phyloP scores from a whole-genome alignment of 2,113 vertebrate species.

The Neotragus pygmaeus region DNA sequence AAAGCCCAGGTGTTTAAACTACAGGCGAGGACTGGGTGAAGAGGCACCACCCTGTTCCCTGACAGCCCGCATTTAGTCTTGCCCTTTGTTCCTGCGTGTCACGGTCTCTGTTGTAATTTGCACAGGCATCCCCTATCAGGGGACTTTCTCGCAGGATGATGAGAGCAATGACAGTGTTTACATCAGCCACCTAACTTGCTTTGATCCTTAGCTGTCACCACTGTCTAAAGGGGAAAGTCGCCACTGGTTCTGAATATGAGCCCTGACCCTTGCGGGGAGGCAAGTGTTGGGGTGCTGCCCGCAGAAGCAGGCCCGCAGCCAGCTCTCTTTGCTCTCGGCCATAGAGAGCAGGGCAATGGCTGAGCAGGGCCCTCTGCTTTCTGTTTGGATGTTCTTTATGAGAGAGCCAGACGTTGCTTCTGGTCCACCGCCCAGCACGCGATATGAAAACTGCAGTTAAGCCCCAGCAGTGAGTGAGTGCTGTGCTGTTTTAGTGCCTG shows the following conservation, averaged over 20 bases:
- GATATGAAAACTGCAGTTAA: neutral
- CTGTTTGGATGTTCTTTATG: neutral
- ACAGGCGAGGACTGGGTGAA: no score
- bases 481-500: neutral
- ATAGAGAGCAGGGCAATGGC: rapidly evolving
- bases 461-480: neutral
- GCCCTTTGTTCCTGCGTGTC: neutral
- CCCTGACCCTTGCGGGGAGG: neutral
- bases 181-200: no score
- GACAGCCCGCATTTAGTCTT: no score
- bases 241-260: neutral
- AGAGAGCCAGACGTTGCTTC: neutral
- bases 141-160: neutral
- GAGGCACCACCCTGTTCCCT: neutral
- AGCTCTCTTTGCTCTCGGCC: no score
- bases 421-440: neutral
- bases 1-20: neutral
- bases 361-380: neutral
- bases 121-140: neutral
- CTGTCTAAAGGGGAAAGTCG: neutral
- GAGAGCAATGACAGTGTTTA: no score
- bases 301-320: rapidly evolving
- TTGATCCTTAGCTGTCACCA: neutral
- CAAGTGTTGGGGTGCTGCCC: rapidly evolving
- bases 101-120: neutral